Evolutionary conservation across 2,113 vertebrate genomes (phyloP).

Genomic region (Thryonomys swinderianus): DNA sequence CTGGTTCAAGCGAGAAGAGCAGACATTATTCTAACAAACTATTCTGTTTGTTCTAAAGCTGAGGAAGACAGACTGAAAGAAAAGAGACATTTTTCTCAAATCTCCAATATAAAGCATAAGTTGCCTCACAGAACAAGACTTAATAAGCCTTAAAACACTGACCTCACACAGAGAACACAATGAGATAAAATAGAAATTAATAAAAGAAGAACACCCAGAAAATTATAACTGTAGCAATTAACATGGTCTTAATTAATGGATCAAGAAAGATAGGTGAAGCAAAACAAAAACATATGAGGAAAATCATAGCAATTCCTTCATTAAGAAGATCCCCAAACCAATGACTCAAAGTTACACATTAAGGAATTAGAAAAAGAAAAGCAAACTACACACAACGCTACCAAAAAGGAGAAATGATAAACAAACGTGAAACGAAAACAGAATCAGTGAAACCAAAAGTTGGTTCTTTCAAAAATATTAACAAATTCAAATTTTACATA

Average conservation of each 20-base stretch:
- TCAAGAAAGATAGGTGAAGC: neutral
- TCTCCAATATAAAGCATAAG: neutral
- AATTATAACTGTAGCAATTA: constrained; percentile 15
- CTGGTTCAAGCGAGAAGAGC: neutral
- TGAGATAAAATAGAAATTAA: constrained; percentile 42
- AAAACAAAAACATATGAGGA: neutral
- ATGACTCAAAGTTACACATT: neutral
- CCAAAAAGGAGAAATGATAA: neutral
- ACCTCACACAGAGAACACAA: constrained; percentile 35
- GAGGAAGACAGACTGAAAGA: neutral
- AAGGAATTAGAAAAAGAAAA: constrained; percentile 30
- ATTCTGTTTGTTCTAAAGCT: neutral
- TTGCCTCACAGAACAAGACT: neutral
- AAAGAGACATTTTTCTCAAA: neutral
- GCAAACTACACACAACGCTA: neutral
- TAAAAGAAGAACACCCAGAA: neutral
- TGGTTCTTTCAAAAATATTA: constrained; percentile 14
- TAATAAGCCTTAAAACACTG: neutral
- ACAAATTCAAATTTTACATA: constrained; percentile 27
- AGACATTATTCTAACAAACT: neutral
- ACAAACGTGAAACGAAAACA: constrained; percentile 30
- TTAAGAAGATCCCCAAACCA: neutral
- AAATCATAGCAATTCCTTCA: neutral
- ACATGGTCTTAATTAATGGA: constrained; percentile 2
- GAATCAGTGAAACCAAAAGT: constrained; percentile 24